These are phyloP conservation scores for Parapristionchus giblindavisi DNA, from an alignment of 2,888 invertebrate genomes.

Conservation along the genomic window DNA sequence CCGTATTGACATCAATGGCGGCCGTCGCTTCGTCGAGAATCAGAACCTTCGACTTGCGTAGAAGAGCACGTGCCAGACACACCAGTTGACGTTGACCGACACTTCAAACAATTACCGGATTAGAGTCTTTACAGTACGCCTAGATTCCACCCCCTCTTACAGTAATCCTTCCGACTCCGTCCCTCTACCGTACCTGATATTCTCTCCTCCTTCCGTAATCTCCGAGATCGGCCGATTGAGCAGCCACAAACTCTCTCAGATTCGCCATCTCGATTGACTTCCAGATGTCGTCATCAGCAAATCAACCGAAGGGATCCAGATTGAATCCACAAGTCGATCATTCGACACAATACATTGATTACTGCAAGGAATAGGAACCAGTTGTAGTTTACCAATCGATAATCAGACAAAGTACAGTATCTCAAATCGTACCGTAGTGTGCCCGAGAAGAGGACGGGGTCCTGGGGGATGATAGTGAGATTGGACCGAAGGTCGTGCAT, in stretches of 20 bases:
- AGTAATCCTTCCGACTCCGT: background rate
- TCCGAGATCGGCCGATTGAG: slow-evolving; percentile 79
- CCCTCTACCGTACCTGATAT: slow-evolving; percentile 73
- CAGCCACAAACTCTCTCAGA: slow-evolving; percentile 83
- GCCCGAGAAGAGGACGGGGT: slow-evolving; percentile 70
- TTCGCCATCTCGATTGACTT: slow-evolving; percentile 87
- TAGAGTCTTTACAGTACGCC: background rate
- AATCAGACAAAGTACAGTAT: too few species aligned
- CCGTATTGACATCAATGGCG: slow-evolving; percentile 74
- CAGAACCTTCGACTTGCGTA: slow-evolving; percentile 71
- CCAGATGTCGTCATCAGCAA: slow-evolving; percentile 87
- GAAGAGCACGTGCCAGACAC: slow-evolving; percentile 72
- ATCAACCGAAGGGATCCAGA: slow-evolving; percentile 86
- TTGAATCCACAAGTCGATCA: slow-evolving; percentile 83
- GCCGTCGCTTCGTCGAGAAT: slow-evolving; percentile 77
- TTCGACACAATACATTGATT: too few species aligned
- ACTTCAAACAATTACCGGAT: slow-evolving; percentile 61
- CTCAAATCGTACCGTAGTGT: slow-evolving; percentile 53
- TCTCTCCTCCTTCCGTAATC: slow-evolving; percentile 90
- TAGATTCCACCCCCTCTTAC: background rate
- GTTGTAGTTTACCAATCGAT: background rate
- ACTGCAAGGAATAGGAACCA: background rate
- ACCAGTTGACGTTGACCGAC: slow-evolving; percentile 73
- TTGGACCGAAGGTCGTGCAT: slow-evolving; percentile 85
- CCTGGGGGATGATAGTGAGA: slow-evolving; percentile 81